Evolutionary conservation across 2,888 invertebrate genomes (phyloP).

Genomic region (Stenotaenia linearis): DNA sequence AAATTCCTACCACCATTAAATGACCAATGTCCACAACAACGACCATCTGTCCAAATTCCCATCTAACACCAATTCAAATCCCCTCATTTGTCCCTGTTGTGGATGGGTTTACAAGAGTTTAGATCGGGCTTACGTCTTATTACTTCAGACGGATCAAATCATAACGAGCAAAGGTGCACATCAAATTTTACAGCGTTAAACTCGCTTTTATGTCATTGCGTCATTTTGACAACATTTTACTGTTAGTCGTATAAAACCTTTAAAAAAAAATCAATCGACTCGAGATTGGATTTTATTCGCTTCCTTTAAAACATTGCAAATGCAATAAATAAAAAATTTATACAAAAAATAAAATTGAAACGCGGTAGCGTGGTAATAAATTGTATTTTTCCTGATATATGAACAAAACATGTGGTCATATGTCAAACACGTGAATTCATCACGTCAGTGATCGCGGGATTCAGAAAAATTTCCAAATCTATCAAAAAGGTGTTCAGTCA

Average conservation of each 20-base stretch:
- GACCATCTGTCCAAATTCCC: constrained; percentile 24
- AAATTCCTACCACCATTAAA: constrained; percentile 3
- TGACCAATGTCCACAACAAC: constrained; percentile 26
- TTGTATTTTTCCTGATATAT: not conserved
- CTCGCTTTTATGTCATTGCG: constrained; percentile 2
- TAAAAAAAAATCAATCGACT: not conserved
- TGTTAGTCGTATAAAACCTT: not conserved
- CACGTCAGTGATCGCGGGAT: not conserved
- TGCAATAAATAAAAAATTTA: not conserved
- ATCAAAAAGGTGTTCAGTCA: not conserved
- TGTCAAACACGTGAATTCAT: not conserved
- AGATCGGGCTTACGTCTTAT: constrained; percentile 12
- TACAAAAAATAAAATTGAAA: too few relatives aligned
- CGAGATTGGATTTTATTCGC: not conserved
- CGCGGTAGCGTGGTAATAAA: not conserved
- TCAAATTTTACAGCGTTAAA: constrained; percentile 8
- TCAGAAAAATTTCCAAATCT: not conserved
- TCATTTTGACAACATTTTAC: constrained; percentile 12
- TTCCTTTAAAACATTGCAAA: not conserved
- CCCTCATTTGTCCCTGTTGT: constrained; percentile 26
- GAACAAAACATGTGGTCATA: not conserved
- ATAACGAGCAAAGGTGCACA: constrained; percentile 21
- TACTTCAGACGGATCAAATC: constrained; percentile 7
- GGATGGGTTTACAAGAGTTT: constrained; percentile 16
- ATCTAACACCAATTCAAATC: constrained; percentile 26